These are phyloP conservation scores for Brachycybe producta DNA, from an alignment of 2,888 invertebrate species.

Conservation along the genomic window DNA sequence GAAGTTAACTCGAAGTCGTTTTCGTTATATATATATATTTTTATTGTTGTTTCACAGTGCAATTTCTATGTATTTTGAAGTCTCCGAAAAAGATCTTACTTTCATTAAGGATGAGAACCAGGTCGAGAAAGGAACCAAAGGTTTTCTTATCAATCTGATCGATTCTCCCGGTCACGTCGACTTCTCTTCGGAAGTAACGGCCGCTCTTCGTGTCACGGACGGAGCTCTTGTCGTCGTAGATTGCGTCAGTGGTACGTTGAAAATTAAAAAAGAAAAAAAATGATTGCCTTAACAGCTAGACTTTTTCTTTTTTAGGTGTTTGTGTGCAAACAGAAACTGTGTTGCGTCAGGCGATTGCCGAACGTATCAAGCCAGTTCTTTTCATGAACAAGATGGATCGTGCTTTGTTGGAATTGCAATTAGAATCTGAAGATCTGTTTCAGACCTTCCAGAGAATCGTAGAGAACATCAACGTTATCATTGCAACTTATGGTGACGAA, in stretches of 20 bases:
- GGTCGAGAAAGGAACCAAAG: constrained; percentile 76
- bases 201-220: constrained; percentile 98
- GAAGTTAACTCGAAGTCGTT: too few species aligned
- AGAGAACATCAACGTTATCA: constrained; percentile 99
- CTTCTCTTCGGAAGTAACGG: constrained; percentile 99
- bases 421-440: constrained; percentile 91
- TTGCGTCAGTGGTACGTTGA: constrained; percentile 83
- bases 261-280: neutral
- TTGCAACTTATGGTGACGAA: constrained; percentile 96
- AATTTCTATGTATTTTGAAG: constrained; percentile 98
- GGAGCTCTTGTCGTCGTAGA: constrained; percentile 99
- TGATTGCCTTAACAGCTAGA: neutral
- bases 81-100: constrained; percentile 82
- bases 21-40: neutral
- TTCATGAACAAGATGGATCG: constrained; percentile 99
- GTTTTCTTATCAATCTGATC: constrained; percentile 99
- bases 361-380: constrained; percentile 98
- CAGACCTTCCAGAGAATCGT: constrained; percentile 99
- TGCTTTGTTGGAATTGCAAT: constrained; percentile 89
- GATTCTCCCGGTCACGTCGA: constrained; percentile 99
- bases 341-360: constrained; percentile 97
- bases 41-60: constrained; percentile 53
- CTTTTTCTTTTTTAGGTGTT: constrained; percentile 56
- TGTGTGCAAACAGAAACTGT: constrained; percentile 99
- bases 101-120: constrained; percentile 86